Evolutionary conservation across 2,113 vertebrate genomes (phyloP).

Genomic region (Jacana jacana): DNA sequence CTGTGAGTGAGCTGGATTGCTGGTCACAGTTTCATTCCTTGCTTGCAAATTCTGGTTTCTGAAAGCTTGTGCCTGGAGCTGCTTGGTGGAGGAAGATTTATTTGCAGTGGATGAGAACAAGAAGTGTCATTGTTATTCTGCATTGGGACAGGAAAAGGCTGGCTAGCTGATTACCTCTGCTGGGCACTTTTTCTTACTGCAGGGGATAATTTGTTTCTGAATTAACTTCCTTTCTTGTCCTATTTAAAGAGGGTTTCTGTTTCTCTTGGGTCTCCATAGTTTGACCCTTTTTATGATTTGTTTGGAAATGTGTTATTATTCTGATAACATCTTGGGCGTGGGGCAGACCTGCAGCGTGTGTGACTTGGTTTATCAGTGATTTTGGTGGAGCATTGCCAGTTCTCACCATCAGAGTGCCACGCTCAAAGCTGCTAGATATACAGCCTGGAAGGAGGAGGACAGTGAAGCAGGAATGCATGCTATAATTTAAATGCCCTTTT

Average conservation of each 20-base stretch:
- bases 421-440: not conserved
- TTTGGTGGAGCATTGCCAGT: not conserved
- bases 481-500: not conserved
- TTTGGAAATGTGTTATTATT: constrained; percentile 26
- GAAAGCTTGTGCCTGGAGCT: constrained; percentile 15
- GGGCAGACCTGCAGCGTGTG: not conserved
- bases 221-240: constrained; percentile 49
- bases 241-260: constrained; percentile 16
- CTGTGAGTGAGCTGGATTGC: not conserved
- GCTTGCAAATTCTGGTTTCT: not conserved
- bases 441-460: not conserved
- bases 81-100: not conserved
- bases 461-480: not conserved
- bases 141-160: constrained; percentile 42
- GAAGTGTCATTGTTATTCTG: constrained; percentile 34
- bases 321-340: constrained; percentile 38
- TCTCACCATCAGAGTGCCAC: not conserved
- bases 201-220: constrained; percentile 43
- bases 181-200: constrained; percentile 45
- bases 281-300: constrained; percentile 11
- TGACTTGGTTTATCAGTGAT: not conserved
- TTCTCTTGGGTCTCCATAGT: constrained; percentile 19
- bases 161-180: constrained; percentile 51
- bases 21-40: not conserved
- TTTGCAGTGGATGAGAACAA: constrained; percentile 36